Evolutionary conservation across 2,113 vertebrate species (phyloP).

Genomic region (human): DNA sequence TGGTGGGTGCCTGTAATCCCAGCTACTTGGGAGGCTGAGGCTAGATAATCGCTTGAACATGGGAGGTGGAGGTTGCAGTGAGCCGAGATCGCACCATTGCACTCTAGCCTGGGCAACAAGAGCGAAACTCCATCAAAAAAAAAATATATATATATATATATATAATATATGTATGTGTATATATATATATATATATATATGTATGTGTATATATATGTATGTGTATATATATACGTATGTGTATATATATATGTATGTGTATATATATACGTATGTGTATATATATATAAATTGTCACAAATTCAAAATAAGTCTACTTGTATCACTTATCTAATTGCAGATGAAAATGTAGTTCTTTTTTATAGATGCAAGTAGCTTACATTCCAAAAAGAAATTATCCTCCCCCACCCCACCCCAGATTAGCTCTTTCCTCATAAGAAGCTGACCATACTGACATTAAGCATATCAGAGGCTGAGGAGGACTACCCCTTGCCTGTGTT

Average conservation of each 20-base stretch:
- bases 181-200: too few species aligned
- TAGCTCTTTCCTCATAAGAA: background rate
- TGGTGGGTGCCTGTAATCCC: too few species aligned
- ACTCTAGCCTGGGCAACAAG: too few species aligned
- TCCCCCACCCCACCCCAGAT: background rate
- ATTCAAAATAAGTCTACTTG: constrained; percentile 56
- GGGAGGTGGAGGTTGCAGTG: too few species aligned
- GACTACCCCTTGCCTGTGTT: background rate
- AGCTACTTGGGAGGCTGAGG: too few species aligned
- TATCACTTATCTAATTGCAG: constrained; percentile 61
- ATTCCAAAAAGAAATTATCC: background rate
- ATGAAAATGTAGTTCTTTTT: constrained; percentile 35
- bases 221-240: too few species aligned
- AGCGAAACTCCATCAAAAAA: too few species aligned
- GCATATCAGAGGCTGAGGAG: background rate
- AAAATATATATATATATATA: background rate
- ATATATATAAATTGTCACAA: constrained; percentile 57
- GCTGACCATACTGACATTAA: background rate
- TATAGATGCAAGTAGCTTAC: background rate
- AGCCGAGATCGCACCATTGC: too few species aligned
- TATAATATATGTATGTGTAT: background rate
- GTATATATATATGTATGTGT: background rate
- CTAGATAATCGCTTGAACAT: too few species aligned
- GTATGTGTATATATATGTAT: too few species aligned
- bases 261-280: background rate